Evolutionary conservation across 2,113 vertebrate genomes (phyloP), one percentile per base, ranked within the genome.

Genomic region (Passer montanus): DNA sequence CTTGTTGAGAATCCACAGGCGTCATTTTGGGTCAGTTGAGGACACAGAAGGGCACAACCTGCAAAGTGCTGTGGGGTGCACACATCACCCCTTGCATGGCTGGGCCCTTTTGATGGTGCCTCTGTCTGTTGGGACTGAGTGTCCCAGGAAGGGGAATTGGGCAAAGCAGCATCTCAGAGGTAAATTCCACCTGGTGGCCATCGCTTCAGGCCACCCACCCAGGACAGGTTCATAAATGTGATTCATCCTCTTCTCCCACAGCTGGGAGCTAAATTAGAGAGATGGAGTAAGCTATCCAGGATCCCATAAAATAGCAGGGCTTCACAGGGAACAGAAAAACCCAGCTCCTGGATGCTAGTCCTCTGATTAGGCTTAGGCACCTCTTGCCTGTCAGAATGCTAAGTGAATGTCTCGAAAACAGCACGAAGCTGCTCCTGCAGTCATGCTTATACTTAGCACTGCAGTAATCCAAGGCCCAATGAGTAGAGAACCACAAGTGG

Each of bases 401-500:
- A 68, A 96, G 87, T 77, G 70, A 75, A 55, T 72, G 55, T 64
- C 77, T 93, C 37, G 10, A 60, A 76, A 94, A 75, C 84, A 94
- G 89, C 87, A 78, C 1, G 24, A 68, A 69, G 77, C 72, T 87
- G 78, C 74, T 96, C 76, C 89, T 91, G 84, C 88, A 88, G 93
- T 94, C 87, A 69, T 73, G 87, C 88, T 96, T 87, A 74, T 76
- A 92, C 92, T 96, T 95, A 95, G 82, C 87, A 95, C 85, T 94
- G 86, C 90, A 97, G 89, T 87, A 88, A 53, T 83, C 77, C 73
- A 53, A 67, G 72, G 91, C 73, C 84, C 89, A 87, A 58, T 96
- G 87, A 70, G 83, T 84, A 44, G 64, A 93, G 72, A 87, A 85
- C 68, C 46, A 85, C 78, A 95, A 96, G 93, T 63, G 74, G 77